These are phyloP conservation scores for Trematomus bernacchii DNA, from an alignment of 2,797 vertebrate genomes.

Conservation along the genomic window DNA sequence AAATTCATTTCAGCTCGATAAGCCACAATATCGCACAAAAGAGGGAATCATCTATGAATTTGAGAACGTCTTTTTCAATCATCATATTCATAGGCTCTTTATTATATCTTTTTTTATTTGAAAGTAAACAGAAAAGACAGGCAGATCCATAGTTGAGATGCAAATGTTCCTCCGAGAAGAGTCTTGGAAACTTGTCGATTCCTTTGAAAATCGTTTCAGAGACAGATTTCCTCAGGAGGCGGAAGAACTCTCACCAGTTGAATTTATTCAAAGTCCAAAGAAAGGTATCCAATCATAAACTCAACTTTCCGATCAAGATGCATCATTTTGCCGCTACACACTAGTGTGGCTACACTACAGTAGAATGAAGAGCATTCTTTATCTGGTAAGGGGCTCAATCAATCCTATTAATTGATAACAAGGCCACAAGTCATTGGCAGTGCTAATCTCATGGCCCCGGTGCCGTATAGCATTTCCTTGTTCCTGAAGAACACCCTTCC, in stretches of 20 bases:
- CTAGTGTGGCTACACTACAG: neutral
- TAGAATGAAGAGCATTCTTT: neutral
- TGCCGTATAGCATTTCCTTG: slow-evolving; percentile 54
- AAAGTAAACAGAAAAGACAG: neutral
- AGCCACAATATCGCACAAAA: slow-evolving; percentile 6
- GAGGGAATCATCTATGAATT: slow-evolving; percentile 13
- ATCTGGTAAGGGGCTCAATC: slow-evolving; percentile 21
- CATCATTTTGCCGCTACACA: neutral
- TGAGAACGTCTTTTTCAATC: neutral
- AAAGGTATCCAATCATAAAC: neutral
- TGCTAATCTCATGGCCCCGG: slow-evolving; percentile 58
- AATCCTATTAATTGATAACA: slow-evolving; percentile 45
- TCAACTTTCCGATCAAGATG: neutral
- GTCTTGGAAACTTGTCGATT: neutral
- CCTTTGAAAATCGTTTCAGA: neutral
- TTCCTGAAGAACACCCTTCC: slow-evolving; percentile 67
- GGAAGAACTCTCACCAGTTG: neutral
- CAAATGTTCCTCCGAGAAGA: neutral
- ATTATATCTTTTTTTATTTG: neutral
- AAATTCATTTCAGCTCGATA: slow-evolving; percentile 5
- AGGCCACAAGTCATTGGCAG: slow-evolving; percentile 35
- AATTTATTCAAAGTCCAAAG: neutral
- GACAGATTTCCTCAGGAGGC: neutral
- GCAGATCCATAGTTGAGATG: slow-evolving; percentile 6
- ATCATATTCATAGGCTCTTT: slow-evolving; percentile 9